Base-by-base conservation (phyloP, 2,113 vertebrate species). In the Epinephelus fuscoguttatus region DNA sequence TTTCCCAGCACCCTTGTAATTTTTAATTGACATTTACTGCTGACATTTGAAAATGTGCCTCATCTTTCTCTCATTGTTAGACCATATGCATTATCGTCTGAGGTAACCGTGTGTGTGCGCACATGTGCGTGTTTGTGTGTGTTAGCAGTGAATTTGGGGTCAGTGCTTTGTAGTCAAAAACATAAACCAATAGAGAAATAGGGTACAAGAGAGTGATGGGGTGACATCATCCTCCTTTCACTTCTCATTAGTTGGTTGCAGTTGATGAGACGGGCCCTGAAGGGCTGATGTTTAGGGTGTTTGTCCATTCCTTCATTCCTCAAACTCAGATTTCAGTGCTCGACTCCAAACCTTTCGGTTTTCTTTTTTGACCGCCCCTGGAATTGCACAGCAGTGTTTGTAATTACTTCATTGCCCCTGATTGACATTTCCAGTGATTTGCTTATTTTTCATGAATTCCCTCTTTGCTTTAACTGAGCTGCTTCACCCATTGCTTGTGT, bases 21-120 rank as follows among this genome's bases (percentile, higher is more conserved):
- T 96, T 97, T 96, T 96, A 96, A 96, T 96, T 97, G 97, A 96
- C 95, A 96, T 97, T 96, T 97, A 93, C 95, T 94, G 95, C 94
- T 96, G 95, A 95, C 95, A 96, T 96, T 97, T 96, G 91, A 93
- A 85, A 95, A 92, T 95, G 92, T 93, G 92, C 86, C 93, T 93
- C 94, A 84, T 94, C 93, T 90, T 85, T 94, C 92, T 95, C 89
- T 94, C 90, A 89, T 80, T 95, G 91, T 88, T 84, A 70, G 80
- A 76, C 71, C 59, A 69, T 52, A 71, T 61, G 37, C 59, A 40
- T 72, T 77, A 53, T 75, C 57, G 25, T 83, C 49, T 55, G 27
- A 52, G 61, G 64, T 61, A 55, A 57, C 12, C 57, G 60, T 37
- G 67, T 59, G 66, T 59, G 66, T 57, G 25, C 4, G 15, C 10